Conservation (phyloP, 2,797 vertebrate species). For the Alcedo quadribrachys region DNA sequence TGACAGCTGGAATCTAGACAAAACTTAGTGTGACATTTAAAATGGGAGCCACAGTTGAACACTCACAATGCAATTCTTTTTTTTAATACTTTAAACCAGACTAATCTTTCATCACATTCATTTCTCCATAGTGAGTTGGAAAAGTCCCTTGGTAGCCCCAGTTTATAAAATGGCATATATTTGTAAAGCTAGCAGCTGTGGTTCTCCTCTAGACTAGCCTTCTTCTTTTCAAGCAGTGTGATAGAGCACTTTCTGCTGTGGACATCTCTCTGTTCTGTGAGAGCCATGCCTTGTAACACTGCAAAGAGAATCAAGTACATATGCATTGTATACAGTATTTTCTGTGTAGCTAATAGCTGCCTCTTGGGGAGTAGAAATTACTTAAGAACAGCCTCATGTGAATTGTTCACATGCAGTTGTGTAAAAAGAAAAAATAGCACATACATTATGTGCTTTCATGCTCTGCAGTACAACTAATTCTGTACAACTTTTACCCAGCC, state of each 20-base stretch:
- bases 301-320: neutral
- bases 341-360: neutral
- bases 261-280: neutral
- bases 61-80: neutral
- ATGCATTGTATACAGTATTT: neutral
- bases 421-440: neutral
- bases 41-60: neutral
- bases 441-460: neutral
- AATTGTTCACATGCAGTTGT: neutral
- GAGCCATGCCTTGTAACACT: neutral
- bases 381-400: constrained; percentile 1
- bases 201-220: neutral
- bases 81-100: neutral
- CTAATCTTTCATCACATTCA: neutral
- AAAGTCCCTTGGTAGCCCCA: neutral
- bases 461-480: constrained; percentile 11
- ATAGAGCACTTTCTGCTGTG: neutral
- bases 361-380: constrained; percentile 6
- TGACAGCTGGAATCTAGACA: neutral
- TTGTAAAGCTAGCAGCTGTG: neutral
- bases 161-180: neutral
- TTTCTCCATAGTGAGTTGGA: neutral
- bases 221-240: neutral
- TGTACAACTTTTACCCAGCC: neutral
- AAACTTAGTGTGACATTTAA: neutral